Base-by-base conservation (phyloP, 1,140 invertebrate genomes). In the Matsumurasca onukii region DNA sequence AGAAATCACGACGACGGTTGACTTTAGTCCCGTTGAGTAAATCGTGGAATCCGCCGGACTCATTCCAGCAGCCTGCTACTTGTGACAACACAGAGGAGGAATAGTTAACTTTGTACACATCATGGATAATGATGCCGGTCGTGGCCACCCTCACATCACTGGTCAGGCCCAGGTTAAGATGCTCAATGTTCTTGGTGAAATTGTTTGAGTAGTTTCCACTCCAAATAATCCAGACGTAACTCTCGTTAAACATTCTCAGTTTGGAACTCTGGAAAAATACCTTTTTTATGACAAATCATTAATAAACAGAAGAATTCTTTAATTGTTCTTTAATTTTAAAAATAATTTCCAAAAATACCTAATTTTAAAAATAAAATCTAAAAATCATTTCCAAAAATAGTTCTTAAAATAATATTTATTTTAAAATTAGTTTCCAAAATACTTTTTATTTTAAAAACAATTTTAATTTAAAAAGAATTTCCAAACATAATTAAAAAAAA, bases 31-130 rank as follows among this genome's bases (percentile, higher is more conserved):
- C 34, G 48, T 27, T 3, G 39, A 65, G 31, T 13, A 20, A 25
- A 5, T 48, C 17, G 27, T 45, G 2, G 48, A 65, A 27, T 13
- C 31, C 34, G 22, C 34, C 24, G 2, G 62, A 65, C 9, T 22
- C 15, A 48, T 65, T 45, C 62, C 62, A 65, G 13, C 24, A 1
- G 17, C n/a, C 62, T 65, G 31, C 62, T 31, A 45, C 20, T 27
- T 59, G 22, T 59, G 15, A 27, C 3, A 59, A 15, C 9, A 59
- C 24, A 59, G 55, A 27, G 30, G 31, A 24, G 2, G 62, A 45
- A 17, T 65, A 65, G 62, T 65, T 65, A n/a, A 65, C 62, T 25
- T 65, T 65, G 34, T 65, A 65, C 17, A 65, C 12, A 31, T 65
- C 62, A 20, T 59, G 30, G 15, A 65, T 3, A 2, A 12, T 65